These are phyloP conservation scores for Molossus molossus DNA, from an alignment of 2,797 vertebrate genomes.

Conservation along the genomic window DNA sequence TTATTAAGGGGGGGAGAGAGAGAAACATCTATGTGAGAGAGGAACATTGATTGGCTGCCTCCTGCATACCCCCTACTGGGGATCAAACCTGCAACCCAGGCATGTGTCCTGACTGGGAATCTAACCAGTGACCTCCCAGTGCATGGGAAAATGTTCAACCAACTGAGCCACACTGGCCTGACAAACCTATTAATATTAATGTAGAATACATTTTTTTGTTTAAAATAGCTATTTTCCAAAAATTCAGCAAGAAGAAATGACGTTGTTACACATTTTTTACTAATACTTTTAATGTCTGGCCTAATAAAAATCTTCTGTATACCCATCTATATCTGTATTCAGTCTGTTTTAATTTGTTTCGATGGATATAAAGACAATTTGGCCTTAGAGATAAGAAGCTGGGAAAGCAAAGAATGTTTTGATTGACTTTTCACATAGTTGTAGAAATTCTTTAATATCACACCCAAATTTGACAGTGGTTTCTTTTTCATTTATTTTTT, in stretches of 20 bases:
- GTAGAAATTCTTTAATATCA: conserved; percentile 7
- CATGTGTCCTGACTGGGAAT: too few relatives aligned
- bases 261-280: background rate
- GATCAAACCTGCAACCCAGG: too few relatives aligned
- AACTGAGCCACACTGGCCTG: too few relatives aligned
- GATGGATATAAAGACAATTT: background rate
- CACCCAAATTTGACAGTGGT: background rate
- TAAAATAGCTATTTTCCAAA: background rate
- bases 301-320: background rate
- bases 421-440: conserved; percentile 5
- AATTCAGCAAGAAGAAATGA: background rate
- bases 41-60: too few relatives aligned
- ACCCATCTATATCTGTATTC: background rate
- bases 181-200: background rate
- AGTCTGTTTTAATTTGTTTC: conserved; percentile 41
- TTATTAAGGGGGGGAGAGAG: too few relatives aligned
- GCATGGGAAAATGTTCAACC: too few relatives aligned
- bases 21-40: too few relatives aligned
- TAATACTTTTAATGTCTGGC: background rate
- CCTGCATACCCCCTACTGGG: too few relatives aligned
- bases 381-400: background rate
- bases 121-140: too few relatives aligned
- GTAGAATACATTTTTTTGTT: background rate
- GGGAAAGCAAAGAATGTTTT: background rate
- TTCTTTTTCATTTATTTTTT: too few relatives aligned